These are phyloP conservation scores for Fissipunctia ypsillon DNA, from an alignment of 2,888 invertebrate genomes.

Conservation along the genomic window DNA sequence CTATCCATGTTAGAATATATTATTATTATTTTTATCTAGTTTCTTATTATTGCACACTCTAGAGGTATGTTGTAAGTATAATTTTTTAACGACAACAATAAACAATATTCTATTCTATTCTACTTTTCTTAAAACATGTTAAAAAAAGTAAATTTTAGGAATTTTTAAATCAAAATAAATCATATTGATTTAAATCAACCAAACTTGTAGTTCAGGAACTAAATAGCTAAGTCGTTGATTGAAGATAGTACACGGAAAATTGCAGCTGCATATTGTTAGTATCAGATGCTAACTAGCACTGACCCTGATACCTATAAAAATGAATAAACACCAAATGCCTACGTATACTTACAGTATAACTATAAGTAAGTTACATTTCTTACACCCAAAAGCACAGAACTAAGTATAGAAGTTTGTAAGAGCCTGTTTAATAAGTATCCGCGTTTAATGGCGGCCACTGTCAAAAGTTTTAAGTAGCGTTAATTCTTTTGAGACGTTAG, in stretches of 20 bases:
- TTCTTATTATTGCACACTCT: too few relatives aligned
- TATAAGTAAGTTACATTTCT: slow-evolving; percentile 16
- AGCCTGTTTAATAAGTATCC: slow-evolving; percentile 61
- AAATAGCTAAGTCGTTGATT: slow-evolving; percentile 1
- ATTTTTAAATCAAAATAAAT: neutral
- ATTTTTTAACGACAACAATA: too few relatives aligned
- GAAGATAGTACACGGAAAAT: neutral
- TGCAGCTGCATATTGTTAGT: neutral
- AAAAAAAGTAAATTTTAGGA: neutral
- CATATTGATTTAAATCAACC: neutral
- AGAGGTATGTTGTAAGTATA: too few relatives aligned
- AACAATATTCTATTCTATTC: too few relatives aligned
- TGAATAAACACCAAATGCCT: neutral
- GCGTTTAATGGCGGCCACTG: slow-evolving; percentile 65
- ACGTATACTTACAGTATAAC: neutral
- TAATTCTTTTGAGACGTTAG: slow-evolving; percentile 70
- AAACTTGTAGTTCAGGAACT: neutral
- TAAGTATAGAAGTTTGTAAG: slow-evolving; percentile 56
- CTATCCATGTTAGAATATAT: too few relatives aligned
- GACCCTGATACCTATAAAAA: neutral
- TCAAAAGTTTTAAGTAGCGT: slow-evolving; percentile 68
- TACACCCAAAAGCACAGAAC: slow-evolving; percentile 33
- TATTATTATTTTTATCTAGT: too few relatives aligned
- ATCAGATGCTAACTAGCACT: neutral
- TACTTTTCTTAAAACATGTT: neutral